These are phyloP conservation scores for Spheniscus mendiculus DNA, from an alignment of 2,113 vertebrate genomes.

Conservation along the genomic window DNA sequence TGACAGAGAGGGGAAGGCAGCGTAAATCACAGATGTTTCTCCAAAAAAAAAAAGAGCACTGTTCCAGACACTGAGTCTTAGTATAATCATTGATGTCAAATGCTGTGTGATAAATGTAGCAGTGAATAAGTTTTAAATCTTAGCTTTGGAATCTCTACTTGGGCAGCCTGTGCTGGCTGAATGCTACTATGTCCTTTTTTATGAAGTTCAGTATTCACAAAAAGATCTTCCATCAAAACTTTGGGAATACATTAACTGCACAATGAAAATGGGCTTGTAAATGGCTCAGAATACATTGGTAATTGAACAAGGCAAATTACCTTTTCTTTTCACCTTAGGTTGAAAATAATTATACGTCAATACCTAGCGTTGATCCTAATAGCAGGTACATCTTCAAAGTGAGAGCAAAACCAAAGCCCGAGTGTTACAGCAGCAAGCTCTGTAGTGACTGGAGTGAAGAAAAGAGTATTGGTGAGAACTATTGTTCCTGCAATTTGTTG, in stretches of 20 bases:
- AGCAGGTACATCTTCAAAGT: conserved; percentile 44
- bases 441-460: conserved; percentile 67
- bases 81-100: not conserved
- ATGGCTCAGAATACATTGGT: not conserved
- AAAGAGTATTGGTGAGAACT: conserved; percentile 42
- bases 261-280: not conserved
- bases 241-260: not conserved
- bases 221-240: not conserved
- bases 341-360: not conserved
- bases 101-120: not conserved
- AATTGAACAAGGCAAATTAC: not conserved
- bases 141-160: not conserved
- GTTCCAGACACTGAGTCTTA: not conserved
- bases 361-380: not conserved
- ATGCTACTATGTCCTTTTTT: not conserved
- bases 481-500: not conserved
- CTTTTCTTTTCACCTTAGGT: not conserved
- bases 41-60: not conserved
- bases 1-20: not conserved
- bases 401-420: not conserved
- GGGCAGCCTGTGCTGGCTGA: not conserved
- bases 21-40: not conserved
- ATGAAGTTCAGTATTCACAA: not conserved
- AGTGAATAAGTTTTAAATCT: not conserved
- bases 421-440: not conserved